phyloP scores from a whole-genome alignment of 2,888 invertebrate species.

The Argyresthia goedartella region DNA sequence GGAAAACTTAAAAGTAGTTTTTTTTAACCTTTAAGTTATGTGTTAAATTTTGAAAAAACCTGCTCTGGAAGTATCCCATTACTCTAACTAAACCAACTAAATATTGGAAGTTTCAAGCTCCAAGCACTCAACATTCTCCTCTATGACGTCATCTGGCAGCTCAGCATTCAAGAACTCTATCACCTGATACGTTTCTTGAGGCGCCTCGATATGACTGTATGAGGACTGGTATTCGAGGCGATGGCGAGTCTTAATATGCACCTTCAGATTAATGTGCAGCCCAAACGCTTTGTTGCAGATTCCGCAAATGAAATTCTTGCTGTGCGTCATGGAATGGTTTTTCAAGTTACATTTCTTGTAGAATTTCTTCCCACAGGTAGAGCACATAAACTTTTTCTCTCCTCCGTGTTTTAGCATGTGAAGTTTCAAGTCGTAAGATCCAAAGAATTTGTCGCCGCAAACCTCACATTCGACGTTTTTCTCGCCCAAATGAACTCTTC shows the following conservation, averaged over 20 bases:
- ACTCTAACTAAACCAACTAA: too few species aligned
- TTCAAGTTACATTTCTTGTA: slow-evolving; percentile 72
- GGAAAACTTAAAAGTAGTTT: too few species aligned
- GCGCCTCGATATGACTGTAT: slow-evolving; percentile 12
- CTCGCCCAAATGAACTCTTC: slow-evolving; percentile 66
- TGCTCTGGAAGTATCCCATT: too few species aligned
- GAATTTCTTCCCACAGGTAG: slow-evolving; percentile 72
- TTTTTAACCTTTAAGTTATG: too few species aligned
- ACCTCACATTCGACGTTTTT: slow-evolving; percentile 58
- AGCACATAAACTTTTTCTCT: slow-evolving; percentile 68
- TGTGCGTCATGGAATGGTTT: slow-evolving; percentile 70
- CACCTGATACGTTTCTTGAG: slow-evolving; percentile 10
- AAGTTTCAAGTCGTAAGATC: slow-evolving; percentile 50
- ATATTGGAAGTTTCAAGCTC: neutral
- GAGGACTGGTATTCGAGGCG: slow-evolving; percentile 17
- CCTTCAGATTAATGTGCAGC: slow-evolving; percentile 41
- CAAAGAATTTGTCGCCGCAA: slow-evolving; percentile 56
- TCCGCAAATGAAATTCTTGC: slow-evolving; percentile 58
- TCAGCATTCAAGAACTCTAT: slow-evolving; percentile 9
- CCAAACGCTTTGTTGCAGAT: slow-evolving; percentile 68
- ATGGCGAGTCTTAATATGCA: slow-evolving; percentile 39
- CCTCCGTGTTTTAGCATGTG: slow-evolving; percentile 69
- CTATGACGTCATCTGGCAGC: neutral
- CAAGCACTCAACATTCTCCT: neutral
- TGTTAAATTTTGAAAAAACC: too few species aligned